phyloP scores from a whole-genome alignment of 2,113 vertebrate genomes.

The Miniopterus natalensis region DNA sequence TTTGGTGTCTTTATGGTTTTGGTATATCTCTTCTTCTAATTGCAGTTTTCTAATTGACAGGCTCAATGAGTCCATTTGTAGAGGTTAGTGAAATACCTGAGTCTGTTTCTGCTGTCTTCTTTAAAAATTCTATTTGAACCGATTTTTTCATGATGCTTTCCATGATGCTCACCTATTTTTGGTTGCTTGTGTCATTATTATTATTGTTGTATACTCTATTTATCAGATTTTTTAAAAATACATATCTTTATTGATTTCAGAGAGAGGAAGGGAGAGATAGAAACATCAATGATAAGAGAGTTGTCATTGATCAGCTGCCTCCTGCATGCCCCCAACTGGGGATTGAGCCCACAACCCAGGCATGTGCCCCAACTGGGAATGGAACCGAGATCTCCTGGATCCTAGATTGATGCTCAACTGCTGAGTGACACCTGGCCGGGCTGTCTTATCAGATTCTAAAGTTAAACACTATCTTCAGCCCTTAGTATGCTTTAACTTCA shows the following conservation, averaged over 20 bases:
- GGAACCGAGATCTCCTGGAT: too few species aligned
- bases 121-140: neutral
- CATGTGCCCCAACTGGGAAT: too few species aligned
- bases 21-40: neutral
- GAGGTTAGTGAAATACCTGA: conserved; percentile 28
- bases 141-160: neutral
- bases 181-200: conserved; percentile 9
- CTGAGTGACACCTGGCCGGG: too few species aligned
- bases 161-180: neutral
- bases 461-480: neutral
- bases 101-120: conserved; percentile 49
- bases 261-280: too few species aligned
- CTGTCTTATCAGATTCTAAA: conserved; percentile 23
- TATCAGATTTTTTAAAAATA: neutral
- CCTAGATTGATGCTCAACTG: too few species aligned
- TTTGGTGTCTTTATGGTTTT: neutral
- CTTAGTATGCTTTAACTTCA: neutral
- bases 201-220: neutral
- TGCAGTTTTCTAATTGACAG: neutral
- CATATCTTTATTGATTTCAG: too few species aligned
- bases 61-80: neutral
- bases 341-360: too few species aligned
- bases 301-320: too few species aligned
- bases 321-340: too few species aligned
- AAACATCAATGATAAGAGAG: too few species aligned